Base-by-base conservation (phyloP, 2,113 vertebrate species). In the Syrmaticus mikado region DNA sequence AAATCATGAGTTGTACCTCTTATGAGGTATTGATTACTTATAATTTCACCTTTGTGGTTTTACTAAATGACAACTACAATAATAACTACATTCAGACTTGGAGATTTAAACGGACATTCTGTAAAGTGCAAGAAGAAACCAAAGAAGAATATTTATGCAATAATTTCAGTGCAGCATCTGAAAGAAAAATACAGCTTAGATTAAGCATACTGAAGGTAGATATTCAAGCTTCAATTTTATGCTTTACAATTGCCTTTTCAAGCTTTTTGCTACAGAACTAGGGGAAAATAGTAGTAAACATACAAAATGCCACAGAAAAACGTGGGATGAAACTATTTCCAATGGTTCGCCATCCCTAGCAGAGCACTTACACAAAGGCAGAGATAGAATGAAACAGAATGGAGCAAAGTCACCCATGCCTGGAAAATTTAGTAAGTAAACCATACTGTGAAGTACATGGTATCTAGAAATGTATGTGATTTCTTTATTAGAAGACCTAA, bases 1-100 rank as follows among this genome's bases (percentile, higher is more conserved):
- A 87, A 91, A 46, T 34, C 60, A 48, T 80, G 75, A 94, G 43
- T 87, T 65, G 87, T 66, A 41, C 11, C 19, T 71, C 72, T 89
- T 78, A 89, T 52, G 60, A 85, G n/a, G 61, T 71, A 89, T 81
- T 86, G 48, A 68, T 74, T 93, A 82, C 53, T 89, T 89, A 82
- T 79, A 36, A 62, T 73, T 89, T 78, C 71, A 91, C 40, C 28
- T 95, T 62, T 66, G 41, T 28, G 50, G 67, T 75, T 94, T 94
- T 81, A 89, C 55, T 87, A 91, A 92, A 91, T 68, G 92, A 74
- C 41, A 87, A 64, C 70, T 93, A 58, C n/a, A 67, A 48, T 5
- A 90, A 50, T 40, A 92, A 67, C 10, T 13, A 68, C 13, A 70
- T 36, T 71, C 65, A 87, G 36, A 20, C 32, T 66, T 38, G 80